Evolutionary conservation across 2,888 invertebrate species (phyloP).

Genomic region (Macrophya alboannulata): DNA sequence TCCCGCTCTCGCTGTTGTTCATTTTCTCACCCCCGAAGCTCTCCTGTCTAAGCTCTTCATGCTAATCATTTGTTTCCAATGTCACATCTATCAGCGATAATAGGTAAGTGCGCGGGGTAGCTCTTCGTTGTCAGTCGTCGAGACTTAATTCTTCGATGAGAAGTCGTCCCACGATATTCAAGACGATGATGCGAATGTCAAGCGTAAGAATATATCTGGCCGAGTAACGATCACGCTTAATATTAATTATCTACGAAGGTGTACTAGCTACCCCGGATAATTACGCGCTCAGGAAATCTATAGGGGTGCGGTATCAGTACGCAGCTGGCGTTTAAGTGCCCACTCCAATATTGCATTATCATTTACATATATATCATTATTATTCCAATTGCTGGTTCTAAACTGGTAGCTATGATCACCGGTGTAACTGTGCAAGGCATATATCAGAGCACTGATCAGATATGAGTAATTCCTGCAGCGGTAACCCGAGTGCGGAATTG

Average conservation of each 20-base stretch:
- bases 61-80: conserved; percentile 47
- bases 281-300: conserved; percentile 16
- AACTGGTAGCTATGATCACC: neutral
- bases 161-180: neutral
- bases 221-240: neutral
- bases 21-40: conserved; percentile 37
- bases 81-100: conserved; percentile 5
- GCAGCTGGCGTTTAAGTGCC: neutral
- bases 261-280: conserved; percentile 17
- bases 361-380: neutral
- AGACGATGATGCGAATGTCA: neutral
- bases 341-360: conserved; percentile 1
- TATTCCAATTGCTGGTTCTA: neutral
- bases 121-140: neutral
- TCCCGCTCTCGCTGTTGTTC: neutral
- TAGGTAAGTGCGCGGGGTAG: neutral
- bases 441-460: neutral
- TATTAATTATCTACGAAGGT: conserved; percentile 23
- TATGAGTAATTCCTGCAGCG: neutral
- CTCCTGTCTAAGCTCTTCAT: conserved; percentile 36
- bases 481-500: neutral
- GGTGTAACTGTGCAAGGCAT: neutral
- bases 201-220: neutral
- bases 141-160: neutral
- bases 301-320: conserved; percentile 27